A percentile compares a stretch with the other conserved stretches of the same genome.
phyloP scores from a whole-genome alignment of 2,113 vertebrate genomes.

The Sylvilagus bachmani region DNA sequence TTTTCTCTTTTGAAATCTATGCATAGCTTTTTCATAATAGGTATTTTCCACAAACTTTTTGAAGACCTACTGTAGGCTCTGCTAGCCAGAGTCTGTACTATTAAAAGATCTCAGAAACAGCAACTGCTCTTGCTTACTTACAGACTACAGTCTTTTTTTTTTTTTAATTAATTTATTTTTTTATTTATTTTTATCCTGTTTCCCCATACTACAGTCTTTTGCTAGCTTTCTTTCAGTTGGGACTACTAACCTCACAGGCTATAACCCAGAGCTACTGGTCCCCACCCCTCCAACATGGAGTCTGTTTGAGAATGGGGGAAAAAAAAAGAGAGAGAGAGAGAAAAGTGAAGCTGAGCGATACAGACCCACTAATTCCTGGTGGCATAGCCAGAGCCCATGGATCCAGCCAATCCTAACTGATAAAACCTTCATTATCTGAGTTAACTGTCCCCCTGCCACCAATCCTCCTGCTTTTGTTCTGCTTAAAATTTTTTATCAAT shows the following conservation, averaged over 20 bases:
- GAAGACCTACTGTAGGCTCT: not conserved
- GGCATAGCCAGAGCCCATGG: not conserved
- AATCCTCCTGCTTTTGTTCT: not conserved
- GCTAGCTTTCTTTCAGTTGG: not conserved
- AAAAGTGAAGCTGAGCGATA: not conserved
- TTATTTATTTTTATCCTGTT: too few relatives aligned
- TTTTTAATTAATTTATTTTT: too few relatives aligned
- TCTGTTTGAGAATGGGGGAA: not conserved
- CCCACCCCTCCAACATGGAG: not conserved
- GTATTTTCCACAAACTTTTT: too few relatives aligned
- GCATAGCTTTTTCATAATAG: too few relatives aligned
- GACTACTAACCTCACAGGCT: not conserved
- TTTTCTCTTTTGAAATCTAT: too few relatives aligned
- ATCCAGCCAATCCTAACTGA: not conserved
- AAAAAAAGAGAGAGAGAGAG: too few relatives aligned
- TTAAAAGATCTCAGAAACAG: constrained; percentile 4
- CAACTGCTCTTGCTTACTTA: not conserved
- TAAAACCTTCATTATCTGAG: not conserved
- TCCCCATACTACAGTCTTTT: not conserved
- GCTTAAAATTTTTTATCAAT: not conserved
- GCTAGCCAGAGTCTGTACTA: not conserved
- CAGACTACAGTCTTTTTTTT: not conserved
- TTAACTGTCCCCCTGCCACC: not conserved
- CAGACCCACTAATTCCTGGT: not conserved
- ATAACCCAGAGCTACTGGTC: not conserved